phyloP scores from a whole-genome alignment of 2,888 invertebrate genomes.

The Harpagoxenus sublaevis region DNA sequence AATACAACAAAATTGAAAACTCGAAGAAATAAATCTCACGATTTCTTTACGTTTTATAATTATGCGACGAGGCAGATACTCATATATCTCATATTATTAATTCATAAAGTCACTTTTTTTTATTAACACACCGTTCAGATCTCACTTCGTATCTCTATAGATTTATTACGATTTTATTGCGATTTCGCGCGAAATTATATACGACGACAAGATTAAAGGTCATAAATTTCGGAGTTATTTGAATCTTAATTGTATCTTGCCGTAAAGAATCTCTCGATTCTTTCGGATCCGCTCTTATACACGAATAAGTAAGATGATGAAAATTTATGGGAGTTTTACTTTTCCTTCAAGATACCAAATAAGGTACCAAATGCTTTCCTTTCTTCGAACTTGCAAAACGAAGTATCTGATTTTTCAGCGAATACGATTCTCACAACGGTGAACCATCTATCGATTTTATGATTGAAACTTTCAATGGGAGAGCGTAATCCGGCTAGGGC shows the following conservation, averaged over 20 bases:
- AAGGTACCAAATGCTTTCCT: neutral
- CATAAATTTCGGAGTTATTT: neutral
- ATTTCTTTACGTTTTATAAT: neutral
- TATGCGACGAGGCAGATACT: neutral
- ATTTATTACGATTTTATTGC: neutral
- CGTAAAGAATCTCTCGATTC: neutral
- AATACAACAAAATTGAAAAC: neutral
- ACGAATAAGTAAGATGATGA: neutral
- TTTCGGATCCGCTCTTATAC: neutral
- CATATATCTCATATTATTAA: too few relatives aligned
- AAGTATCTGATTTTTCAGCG: neutral
- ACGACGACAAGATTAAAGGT: neutral
- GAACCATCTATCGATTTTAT: neutral
- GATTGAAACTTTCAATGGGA: neutral
- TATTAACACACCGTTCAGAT: neutral
- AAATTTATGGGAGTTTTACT: neutral
- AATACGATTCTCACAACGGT: neutral
- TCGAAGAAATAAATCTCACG: neutral
- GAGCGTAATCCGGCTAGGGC: neutral
- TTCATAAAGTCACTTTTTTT: too few relatives aligned
- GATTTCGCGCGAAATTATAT: neutral
- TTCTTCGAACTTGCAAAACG: neutral
- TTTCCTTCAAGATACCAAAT: neutral
- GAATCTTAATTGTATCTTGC: neutral
- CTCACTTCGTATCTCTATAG: neutral